A percentile compares a stretch with the other conserved stretches of the same genome.
Evolutionary conservation across 2,113 vertebrate species (phyloP).

Genomic region (Vidua chalybeata): DNA sequence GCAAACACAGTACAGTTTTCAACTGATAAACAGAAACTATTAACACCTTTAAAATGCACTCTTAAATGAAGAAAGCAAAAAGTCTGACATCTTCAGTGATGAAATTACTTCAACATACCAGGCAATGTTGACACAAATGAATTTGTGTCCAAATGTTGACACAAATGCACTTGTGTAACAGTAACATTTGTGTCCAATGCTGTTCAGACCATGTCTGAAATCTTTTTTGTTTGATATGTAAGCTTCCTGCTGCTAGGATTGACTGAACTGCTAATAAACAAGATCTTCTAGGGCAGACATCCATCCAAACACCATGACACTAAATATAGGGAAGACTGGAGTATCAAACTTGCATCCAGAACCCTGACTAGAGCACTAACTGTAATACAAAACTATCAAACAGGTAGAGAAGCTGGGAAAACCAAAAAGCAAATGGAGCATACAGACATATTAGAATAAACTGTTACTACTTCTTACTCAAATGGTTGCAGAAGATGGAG

Average conservation of each 20-base stretch:
- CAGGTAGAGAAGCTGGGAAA: background rate
- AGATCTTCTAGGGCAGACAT: background rate
- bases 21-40: background rate
- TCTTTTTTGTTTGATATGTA: slow-evolving; percentile 18
- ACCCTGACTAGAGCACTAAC: background rate
- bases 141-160: no score
- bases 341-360: background rate
- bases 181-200: background rate
- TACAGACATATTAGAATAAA: background rate
- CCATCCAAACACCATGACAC: background rate
- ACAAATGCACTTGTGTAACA: no score
- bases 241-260: background rate
- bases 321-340: background rate
- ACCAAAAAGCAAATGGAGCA: background rate
- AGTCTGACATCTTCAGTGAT: background rate
- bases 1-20: background rate
- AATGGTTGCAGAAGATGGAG: background rate
- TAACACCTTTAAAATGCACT: background rate
- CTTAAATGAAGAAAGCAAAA: background rate
- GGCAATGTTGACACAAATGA: background rate
- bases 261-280: background rate
- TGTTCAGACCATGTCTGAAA: background rate
- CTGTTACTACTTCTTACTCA: background rate
- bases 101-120: background rate
- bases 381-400: background rate